Conservation (phyloP, 2,888 invertebrate genomes). For the Drosophila crucigera region DNA sequence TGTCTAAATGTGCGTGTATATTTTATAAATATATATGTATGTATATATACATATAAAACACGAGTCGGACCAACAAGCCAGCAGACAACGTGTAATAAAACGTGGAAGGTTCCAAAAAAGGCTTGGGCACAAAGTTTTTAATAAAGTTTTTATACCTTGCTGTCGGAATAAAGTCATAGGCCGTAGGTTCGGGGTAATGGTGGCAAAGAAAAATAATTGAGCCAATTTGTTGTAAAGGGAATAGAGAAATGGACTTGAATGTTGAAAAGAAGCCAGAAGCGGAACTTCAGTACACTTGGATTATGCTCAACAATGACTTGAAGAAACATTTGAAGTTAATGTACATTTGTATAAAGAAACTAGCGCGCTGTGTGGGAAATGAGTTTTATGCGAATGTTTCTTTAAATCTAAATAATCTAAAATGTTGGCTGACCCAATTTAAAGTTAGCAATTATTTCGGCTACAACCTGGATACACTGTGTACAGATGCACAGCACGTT, state of each 20-base stretch:
- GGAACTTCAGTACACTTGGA: not conserved
- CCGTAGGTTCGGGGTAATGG: conserved; percentile 12
- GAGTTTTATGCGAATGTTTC: not conserved
- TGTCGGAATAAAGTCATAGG: conserved; percentile 21
- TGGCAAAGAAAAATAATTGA: conserved; percentile 70
- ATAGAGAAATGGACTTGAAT: conserved; percentile 44
- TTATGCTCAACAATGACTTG: conserved; percentile 1
- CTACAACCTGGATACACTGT: not conserved
- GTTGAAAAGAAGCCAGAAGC: conserved; percentile 7
- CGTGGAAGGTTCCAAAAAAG: conserved; percentile 54
- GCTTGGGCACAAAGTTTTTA: conserved; percentile 77
- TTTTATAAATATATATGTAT: conserved; percentile 58
- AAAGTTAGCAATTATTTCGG: not conserved
- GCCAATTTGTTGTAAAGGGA: conserved; percentile 74
- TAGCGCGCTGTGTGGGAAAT: not conserved
- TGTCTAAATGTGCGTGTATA: conserved; percentile 70
- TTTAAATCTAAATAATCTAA: not conserved
- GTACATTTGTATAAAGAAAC: not conserved
- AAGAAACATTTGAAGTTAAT: conserved; percentile 5
- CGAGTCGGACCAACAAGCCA: conserved; percentile 30
- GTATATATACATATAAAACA: conserved; percentile 22
- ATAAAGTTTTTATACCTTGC: conserved; percentile 77
- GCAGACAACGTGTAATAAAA: conserved; percentile 54
- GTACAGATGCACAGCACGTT: not conserved
- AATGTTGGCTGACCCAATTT: not conserved